phyloP scores from a whole-genome alignment of 2,888 invertebrate genomes.

The Amphimallon solstitiale region DNA sequence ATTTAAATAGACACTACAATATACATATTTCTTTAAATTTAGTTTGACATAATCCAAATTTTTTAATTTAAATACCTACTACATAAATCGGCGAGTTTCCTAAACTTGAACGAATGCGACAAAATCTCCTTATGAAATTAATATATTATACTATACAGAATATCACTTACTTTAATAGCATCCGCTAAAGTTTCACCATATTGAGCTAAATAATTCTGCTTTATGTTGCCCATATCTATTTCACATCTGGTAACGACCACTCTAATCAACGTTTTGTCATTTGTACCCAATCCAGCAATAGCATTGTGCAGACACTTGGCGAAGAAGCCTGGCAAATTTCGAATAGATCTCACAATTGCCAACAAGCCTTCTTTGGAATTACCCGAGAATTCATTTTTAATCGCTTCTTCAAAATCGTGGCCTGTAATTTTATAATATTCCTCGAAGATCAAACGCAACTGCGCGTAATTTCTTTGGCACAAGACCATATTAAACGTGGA shows the following conservation, averaged over 20 bases:
- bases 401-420: conserved; percentile 80
- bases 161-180: conserved; percentile 76
- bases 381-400: conserved; percentile 86
- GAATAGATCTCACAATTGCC: conserved; percentile 83
- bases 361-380: conserved; percentile 82
- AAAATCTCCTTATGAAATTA: too few relatives aligned
- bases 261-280: conserved; percentile 86
- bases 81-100: too few relatives aligned
- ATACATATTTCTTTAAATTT: too few relatives aligned
- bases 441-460: conserved; percentile 67
- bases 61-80: too few relatives aligned
- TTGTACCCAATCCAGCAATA: conserved; percentile 91
- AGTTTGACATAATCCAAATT: too few relatives aligned
- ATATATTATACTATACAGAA: conserved; percentile 7
- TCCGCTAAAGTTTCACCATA: conserved; percentile 82
- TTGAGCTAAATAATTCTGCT: conserved; percentile 77
- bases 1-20: too few relatives aligned
- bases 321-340: conserved; percentile 84
- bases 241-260: conserved; percentile 85
- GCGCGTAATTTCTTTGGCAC: conserved; percentile 79
- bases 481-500: conserved; percentile 86
- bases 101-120: too few relatives aligned
- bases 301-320: conserved; percentile 87
- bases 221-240: conserved; percentile 87
- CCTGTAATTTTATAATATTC: conserved; percentile 81